These are phyloP conservation scores for Arctocebus calabarensis DNA, from an alignment of 2,797 vertebrate species.

Conservation along the genomic window DNA sequence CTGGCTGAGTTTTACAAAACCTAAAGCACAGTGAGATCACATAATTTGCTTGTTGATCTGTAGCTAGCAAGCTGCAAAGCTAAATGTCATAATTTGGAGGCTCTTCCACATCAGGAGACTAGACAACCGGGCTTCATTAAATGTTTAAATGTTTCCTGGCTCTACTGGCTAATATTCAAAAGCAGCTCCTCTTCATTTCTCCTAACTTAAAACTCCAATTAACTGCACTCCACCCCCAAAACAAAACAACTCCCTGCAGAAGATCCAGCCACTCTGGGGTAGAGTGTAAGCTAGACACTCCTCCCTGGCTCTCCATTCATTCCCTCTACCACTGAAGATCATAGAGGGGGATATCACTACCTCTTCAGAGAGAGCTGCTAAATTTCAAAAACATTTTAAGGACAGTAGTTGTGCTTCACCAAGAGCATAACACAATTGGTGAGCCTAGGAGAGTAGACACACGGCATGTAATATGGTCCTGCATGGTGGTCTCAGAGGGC, in stretches of 20 bases:
- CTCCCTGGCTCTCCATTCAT: not conserved
- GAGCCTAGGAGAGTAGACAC: not conserved
- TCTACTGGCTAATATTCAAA: not conserved
- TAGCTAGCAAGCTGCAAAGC: not conserved
- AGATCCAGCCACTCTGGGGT: not conserved
- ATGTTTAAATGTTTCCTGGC: not conserved
- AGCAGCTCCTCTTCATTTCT: not conserved
- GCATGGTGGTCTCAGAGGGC: not conserved
- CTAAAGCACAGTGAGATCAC: not conserved
- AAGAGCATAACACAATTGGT: not conserved
- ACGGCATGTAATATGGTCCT: accelerated
- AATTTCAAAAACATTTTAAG: not conserved
- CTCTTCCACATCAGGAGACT: not conserved
- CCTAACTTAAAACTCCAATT: not conserved
- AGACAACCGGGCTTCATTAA: not conserved
- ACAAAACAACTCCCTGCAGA: not conserved
- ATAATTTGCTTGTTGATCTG: not conserved
- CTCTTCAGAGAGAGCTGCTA: not conserved
- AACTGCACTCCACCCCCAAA: not conserved
- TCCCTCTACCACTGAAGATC: not conserved
- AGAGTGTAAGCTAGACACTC: not conserved
- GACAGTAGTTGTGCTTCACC: not conserved
- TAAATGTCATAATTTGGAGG: not conserved
- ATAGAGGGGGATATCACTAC: not conserved
- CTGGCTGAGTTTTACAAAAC: not conserved